Conservation (phyloP, 2,797 vertebrate genomes). For the Rhinoraja longicauda region DNA sequence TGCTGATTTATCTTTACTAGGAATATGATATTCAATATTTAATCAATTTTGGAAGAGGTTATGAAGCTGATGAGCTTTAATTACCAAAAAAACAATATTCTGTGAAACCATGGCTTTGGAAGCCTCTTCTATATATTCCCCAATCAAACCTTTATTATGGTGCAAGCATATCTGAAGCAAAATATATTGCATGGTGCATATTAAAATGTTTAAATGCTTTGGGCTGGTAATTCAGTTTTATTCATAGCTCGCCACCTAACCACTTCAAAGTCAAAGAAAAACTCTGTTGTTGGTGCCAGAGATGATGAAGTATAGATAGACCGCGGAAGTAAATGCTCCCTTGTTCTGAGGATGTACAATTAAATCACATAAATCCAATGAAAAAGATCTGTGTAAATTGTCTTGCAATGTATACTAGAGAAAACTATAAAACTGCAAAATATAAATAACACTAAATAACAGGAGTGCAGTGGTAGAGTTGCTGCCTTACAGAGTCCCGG, state of each 20-base stretch:
- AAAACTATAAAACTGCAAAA: too few species aligned
- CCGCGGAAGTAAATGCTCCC: neutral
- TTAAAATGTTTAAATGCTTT: constrained; percentile 26
- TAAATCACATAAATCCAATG: constrained; percentile 38
- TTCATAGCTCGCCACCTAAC: constrained; percentile 22
- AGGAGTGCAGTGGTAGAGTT: too few species aligned
- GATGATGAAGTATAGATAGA: constrained; percentile 36
- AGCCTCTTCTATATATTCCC: neutral
- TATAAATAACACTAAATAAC: too few species aligned
- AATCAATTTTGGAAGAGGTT: neutral
- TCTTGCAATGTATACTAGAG: neutral
- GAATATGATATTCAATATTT: neutral
- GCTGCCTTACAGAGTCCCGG: too few species aligned
- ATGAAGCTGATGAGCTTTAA: constrained; percentile 9
- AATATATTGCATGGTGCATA: constrained; percentile 22
- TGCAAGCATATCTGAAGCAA: constrained; percentile 20
- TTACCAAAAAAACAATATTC: neutral
- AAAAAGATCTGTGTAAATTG: neutral
- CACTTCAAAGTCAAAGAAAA: constrained; percentile 33
- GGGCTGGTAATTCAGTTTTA: constrained; percentile 35
- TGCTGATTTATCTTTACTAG: constrained; percentile 25
- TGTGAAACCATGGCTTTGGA: neutral
- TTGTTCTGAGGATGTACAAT: constrained; percentile 27
- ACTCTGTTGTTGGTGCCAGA: constrained; percentile 33
- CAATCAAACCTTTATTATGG: constrained; percentile 14